Base-by-base conservation (phyloP, 2,888 invertebrate genomes). In the Mesorhabditis belari region DNA sequence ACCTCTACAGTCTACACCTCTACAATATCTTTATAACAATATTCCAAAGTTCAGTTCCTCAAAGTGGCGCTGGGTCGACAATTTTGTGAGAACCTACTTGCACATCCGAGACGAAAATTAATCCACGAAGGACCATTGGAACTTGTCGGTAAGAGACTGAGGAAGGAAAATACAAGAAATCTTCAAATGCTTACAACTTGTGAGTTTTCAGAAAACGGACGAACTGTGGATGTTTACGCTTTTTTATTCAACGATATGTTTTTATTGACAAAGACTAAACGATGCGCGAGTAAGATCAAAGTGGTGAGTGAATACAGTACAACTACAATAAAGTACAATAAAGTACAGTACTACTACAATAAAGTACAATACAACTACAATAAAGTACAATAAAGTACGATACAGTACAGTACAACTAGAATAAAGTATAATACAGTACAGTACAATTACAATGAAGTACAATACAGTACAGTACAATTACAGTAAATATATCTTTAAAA, bases 161-260 rank as follows among this genome's bases (percentile, higher is more conserved):
- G 17, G 19, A 9, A 5, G n/a, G n/a, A 28, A 26, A 29, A 28
- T 24, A n/a, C 25, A 25, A 17, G 17, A 24, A 44, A 60, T 12
- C 28, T 5, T 52, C 29, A 6, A 21, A 26, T 55, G 26, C n/a
- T 19, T 52, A 49, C 17, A 27, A 17, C 12, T 55, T 17, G 1
- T 17, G 23, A 26, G 25, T 9, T 77, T 81, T 62, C 77, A 84
- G 87, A 87, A 74, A 82, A 84, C 35, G 85, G 86, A 44, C 85
- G 86, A 76, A 83, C 85, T 0, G 81, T 83, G 9, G 87, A 87
- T 74, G 85, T 86, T 78, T 86, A 86, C 74, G 83, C 86, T 60
- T 85, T 87, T 67, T 81, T 87, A 3, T 87, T 87, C 80, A 87
- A 87, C 72, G 87, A 87, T 74, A 86, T 87, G 83, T 82, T 87